Evolutionary conservation across 1,140 invertebrate genomes (phyloP).

Genomic region (Octopus bimaculoides): DNA sequence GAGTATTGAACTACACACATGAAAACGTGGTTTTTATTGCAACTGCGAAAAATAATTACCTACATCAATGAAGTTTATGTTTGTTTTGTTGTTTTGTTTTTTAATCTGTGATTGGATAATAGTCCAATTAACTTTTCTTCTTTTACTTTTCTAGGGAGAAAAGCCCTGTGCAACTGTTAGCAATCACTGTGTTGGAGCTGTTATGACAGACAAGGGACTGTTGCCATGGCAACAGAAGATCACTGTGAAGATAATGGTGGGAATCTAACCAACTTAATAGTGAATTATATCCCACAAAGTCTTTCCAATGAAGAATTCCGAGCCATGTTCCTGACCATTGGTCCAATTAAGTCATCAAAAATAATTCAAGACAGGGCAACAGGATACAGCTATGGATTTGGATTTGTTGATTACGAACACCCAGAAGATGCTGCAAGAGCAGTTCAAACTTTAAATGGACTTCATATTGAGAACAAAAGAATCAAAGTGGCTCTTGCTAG

Average conservation of each 20-base stretch:
- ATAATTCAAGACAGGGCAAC: slow-evolving; percentile 78
- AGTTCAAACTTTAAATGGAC: slow-evolving; percentile 82
- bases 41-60: not conserved
- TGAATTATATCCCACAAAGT: slow-evolving; percentile 93
- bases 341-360: slow-evolving; percentile 75
- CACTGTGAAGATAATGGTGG: slow-evolving; percentile 18
- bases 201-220: not conserved
- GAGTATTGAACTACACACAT: not conserved
- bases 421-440: slow-evolving; percentile 82
- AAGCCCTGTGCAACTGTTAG: not conserved
- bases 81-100: not conserved
- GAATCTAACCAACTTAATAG: slow-evolving; percentile 76
- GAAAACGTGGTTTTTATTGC: not conserved
- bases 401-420: slow-evolving; percentile 88
- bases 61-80: not conserved
- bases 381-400: slow-evolving; percentile 94
- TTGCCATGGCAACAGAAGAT: slow-evolving; percentile 14
- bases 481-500: slow-evolving; percentile 89
- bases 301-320: slow-evolving; percentile 88
- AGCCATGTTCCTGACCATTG: slow-evolving; percentile 79
- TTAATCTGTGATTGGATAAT: not conserved
- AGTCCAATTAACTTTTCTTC: not conserved
- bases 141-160: not conserved
- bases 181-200: not conserved
- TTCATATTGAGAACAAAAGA: slow-evolving; percentile 80